Evolutionary conservation across 2,888 invertebrate genomes (phyloP).

Genomic region (Megastigmus dorsalis): DNA sequence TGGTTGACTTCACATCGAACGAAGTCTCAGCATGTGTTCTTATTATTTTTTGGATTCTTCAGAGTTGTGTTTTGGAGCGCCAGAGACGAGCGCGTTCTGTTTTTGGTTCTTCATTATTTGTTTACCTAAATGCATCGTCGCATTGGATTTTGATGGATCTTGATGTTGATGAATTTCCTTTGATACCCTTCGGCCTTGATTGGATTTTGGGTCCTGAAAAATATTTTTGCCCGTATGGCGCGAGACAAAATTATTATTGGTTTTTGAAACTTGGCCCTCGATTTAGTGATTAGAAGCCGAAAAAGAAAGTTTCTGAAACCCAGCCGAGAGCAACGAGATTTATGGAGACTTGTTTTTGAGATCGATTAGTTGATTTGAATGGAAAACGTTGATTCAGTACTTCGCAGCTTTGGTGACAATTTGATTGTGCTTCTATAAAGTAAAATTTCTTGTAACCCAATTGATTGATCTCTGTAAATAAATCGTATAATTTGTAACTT

Average conservation of each 20-base stretch:
- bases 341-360: slow-evolving; percentile 39
- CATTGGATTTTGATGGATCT: slow-evolving; percentile 40
- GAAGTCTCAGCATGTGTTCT: slow-evolving; percentile 32
- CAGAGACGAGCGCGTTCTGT: neutral
- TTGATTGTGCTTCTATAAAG: slow-evolving; percentile 9
- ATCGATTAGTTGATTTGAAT: slow-evolving; percentile 6
- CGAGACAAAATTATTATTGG: slow-evolving; percentile 2
- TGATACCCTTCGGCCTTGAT: slow-evolving; percentile 22
- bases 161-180: slow-evolving; percentile 40
- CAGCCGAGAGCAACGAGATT: slow-evolving; percentile 51
- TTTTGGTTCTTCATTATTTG: slow-evolving; percentile 28
- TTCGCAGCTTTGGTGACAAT: slow-evolving; percentile 19
- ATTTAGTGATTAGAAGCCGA: neutral
- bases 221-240: slow-evolving; percentile 13
- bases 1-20: slow-evolving; percentile 45
- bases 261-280: neutral
- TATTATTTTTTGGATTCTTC: slow-evolving; percentile 12
- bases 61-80: slow-evolving; percentile 3
- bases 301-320: slow-evolving; percentile 19
- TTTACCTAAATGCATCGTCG: slow-evolving; percentile 44
- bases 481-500: slow-evolving; percentile 27
- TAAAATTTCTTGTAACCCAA: slow-evolving; percentile 31
- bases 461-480: slow-evolving; percentile 48
- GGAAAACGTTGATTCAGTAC: slow-evolving; percentile 14
- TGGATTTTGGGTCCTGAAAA: slow-evolving; percentile 37